These are phyloP conservation scores for Oconnorella tubifera DNA, from an alignment of 2,888 invertebrate species.

Conservation along the genomic window DNA sequence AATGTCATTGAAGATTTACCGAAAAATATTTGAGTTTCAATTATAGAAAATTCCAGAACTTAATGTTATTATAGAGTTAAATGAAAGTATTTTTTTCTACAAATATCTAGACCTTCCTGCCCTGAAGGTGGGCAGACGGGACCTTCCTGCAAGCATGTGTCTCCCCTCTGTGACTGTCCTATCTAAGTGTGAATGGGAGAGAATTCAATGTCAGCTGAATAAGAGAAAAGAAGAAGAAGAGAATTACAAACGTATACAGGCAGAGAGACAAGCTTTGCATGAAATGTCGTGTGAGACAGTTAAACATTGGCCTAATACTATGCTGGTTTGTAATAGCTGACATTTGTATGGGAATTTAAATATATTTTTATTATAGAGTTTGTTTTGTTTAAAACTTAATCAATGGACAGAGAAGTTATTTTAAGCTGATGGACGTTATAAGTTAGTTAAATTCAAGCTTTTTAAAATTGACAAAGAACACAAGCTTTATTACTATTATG, in stretches of 20 bases:
- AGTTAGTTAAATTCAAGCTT: neutral
- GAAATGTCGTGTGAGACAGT: constrained; percentile 51
- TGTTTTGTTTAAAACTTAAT: too few species aligned
- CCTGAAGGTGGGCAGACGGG: neutral
- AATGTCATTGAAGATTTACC: too few species aligned
- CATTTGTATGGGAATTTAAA: too few species aligned
- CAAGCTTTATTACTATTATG: too few species aligned
- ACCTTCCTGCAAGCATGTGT: neutral
- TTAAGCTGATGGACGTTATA: too few species aligned
- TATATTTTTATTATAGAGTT: too few species aligned
- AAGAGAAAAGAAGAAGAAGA: constrained; percentile 50
- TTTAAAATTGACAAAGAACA: neutral
- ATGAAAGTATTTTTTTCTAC: neutral
- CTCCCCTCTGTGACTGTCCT: constrained; percentile 42
- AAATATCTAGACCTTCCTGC: neutral
- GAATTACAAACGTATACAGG: constrained; percentile 39
- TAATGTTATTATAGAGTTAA: too few species aligned
- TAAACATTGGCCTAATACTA: constrained; percentile 55
- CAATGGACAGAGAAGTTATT: too few species aligned
- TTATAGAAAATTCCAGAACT: too few species aligned
- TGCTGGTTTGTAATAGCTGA: constrained; percentile 45
- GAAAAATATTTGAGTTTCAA: too few species aligned
- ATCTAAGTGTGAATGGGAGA: constrained; percentile 50
- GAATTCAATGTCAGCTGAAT: constrained; percentile 52
- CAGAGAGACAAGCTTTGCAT: constrained; percentile 47